A percentile compares a stretch with the other conserved stretches of the same genome.
Evolutionary conservation across 1,140 invertebrate genomes (phyloP).

Genomic region (Akabosia matsudoensis): DNA sequence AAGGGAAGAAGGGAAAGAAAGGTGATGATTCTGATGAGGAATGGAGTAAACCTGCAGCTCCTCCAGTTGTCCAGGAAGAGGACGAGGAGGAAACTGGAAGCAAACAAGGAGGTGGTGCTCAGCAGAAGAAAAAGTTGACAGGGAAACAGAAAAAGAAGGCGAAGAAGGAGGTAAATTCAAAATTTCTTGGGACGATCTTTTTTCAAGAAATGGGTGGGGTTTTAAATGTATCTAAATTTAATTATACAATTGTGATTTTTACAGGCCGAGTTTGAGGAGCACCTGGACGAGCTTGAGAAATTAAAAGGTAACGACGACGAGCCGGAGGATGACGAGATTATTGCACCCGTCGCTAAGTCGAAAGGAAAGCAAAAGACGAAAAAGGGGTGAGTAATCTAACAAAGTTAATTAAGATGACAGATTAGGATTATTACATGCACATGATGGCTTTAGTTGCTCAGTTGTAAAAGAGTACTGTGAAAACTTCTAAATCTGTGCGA

Average conservation of each 20-base stretch:
- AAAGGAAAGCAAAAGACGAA: neutral
- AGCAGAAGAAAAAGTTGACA: slow-evolving; percentile 6
- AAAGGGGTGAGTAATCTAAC: neutral
- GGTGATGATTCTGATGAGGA: slow-evolving; percentile 7
- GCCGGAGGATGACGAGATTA: neutral
- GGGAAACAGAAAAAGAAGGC: slow-evolving; percentile 12
- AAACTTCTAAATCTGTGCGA: slow-evolving; percentile 20
- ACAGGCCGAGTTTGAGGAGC: neutral
- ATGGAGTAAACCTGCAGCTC: neutral
- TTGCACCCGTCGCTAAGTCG: neutral
- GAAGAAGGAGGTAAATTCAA: slow-evolving; percentile 3
- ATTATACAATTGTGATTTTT: neutral
- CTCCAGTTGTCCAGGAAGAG: neutral
- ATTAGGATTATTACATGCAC: slow-evolving; percentile 2
- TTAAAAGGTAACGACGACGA: neutral
- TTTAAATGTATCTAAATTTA: neutral
- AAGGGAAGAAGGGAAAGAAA: neutral
- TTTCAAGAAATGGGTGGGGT: too few relatives aligned
- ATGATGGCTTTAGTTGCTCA: slow-evolving; percentile 17
- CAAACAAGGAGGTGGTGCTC: neutral
- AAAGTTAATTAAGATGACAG: neutral
- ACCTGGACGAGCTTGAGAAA: neutral
- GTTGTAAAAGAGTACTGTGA: neutral
- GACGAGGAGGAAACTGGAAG: neutral
- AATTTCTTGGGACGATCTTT: neutral